A percentile compares a stretch with the other conserved stretches of the same genome.
These are phyloP conservation scores for Moxostoma hubbsi DNA, from an alignment of 2,797 vertebrate genomes.

Conservation along the genomic window DNA sequence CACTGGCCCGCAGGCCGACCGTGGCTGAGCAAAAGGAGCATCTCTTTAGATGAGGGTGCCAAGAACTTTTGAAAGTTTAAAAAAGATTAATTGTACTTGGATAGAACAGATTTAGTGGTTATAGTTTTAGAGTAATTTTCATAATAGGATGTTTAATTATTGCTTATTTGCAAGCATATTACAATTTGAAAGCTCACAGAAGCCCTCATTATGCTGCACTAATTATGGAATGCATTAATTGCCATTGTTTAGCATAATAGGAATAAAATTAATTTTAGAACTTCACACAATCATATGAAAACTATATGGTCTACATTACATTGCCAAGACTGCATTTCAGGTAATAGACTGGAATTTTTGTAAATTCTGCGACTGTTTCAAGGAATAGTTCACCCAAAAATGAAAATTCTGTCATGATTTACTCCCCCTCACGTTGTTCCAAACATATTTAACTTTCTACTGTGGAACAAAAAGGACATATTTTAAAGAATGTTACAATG, in stretches of 20 bases:
- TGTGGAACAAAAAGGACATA: no score
- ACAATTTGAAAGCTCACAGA: neutral
- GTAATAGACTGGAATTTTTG: neutral
- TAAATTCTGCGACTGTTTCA: no score
- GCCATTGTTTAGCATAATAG: neutral
- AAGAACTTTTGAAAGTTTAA: constrained; percentile 36
- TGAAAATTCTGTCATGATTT: no score
- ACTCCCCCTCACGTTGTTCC: no score
- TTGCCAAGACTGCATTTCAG: neutral
- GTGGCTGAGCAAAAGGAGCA: constrained; percentile 64
- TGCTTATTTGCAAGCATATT: constrained; percentile 4
- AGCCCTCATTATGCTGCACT: neutral
- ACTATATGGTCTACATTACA: no score
- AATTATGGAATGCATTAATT: neutral
- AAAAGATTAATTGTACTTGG: constrained; percentile 25
- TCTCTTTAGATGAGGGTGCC: constrained; percentile 60
- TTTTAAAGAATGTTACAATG: no score
- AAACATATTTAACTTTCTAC: no score
- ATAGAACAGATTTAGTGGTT: neutral
- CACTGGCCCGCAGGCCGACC: constrained; percentile 51
- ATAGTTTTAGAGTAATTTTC: constrained; percentile 6
- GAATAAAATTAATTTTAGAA: neutral
- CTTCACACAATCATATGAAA: no score
- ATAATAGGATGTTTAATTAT: neutral
- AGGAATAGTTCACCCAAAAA: no score